Base-by-base conservation (phyloP, 2,113 vertebrate species). In the Kobus ellipsiprymnus region DNA sequence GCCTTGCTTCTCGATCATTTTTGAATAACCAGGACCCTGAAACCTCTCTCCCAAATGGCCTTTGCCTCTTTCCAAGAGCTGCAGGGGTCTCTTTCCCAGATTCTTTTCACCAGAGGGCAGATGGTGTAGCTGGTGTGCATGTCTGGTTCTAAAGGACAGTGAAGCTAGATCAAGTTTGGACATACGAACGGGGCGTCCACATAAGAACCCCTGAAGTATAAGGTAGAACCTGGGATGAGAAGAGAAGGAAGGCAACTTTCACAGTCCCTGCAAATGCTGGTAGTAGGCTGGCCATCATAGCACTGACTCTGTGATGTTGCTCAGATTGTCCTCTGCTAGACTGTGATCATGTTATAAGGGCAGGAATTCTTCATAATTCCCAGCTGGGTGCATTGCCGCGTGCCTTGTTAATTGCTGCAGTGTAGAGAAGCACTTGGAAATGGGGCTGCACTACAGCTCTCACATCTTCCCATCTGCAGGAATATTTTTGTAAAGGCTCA, bases 401-500 rank as follows among this genome's bases (percentile, higher is more conserved):
- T 46, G 21, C 23, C 67, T 87, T 46, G 50, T 33, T 90, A 48
- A 83, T 80, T 71, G 59, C 48, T 92, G 40, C n/a, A 67, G 46
- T n/a, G 21, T 55, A 33, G 36, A 94, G 57, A 64, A 84, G 29
- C 59, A 33, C 33, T 59, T 59, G 67, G 77, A 85, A 86, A 33
- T 4, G 4, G 17, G 19, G 59, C n/a, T 36, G 13, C 4, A 9
- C 19, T 59, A 19, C 5, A 52, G 46, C 40, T 30, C 48, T 83
- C 57, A 2, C 17, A 11, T 46, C 46, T 93, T 90, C 29, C 25
- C 64, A 60, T 60, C 52, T 81, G 93, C n/a, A 94, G 85, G 60
- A 80, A 71, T n/a, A 44, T 46, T 91, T 93, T 77, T 36, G 54
- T 55, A 33, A 74, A 88, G 85, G 44, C 46, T 91, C 52, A 17